Base-by-base conservation (phyloP, 2,888 invertebrate genomes). In the Drosophila macrospina region DNA sequence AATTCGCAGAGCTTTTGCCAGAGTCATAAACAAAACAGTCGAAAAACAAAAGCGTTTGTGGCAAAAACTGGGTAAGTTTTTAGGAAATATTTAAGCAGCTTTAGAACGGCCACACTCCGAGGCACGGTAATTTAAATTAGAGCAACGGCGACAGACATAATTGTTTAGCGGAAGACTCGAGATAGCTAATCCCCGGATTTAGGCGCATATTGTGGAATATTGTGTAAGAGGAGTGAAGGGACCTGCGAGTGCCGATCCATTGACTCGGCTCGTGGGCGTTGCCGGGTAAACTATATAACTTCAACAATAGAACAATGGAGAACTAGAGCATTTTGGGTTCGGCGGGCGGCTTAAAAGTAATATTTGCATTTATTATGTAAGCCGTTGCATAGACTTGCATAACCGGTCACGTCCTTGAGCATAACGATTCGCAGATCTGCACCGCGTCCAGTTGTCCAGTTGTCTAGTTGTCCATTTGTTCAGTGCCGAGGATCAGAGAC, bases 301-400 rank as follows among this genome's bases (percentile, higher is more conserved):
- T 28, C 28, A 8, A 45, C 45, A 41, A 36, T 48, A n/a, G 11
- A 61, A 87, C 86, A 78, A 82, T 87, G 55, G 47, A 70, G 56
- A 85, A 88, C 67, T 88, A 88, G 88, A 88, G 85, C 88, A 80
- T 59, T 77, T 76, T 79, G 61, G 57, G 74, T 77, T 74, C 77
- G 37, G 54, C 60, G 48, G 61, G 66, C 69, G 68, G 72, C 67
- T 80, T 79, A 74, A 81, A 56, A n/a, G 16, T 47, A 54, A 73
- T 69, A 81, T 84, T 74, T 54, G 65, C 66, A 74, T 80, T 69
- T 85, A 87, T 87, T 86, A 87, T 89, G 85, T 72, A 88, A 88
- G 74, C 73, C 78, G 54, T 85, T 88, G 82, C 85, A 88, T 87
- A 72, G 72, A 70, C 85, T 85, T 88, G 87, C 84, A 88, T 88